phyloP scores from a whole-genome alignment of 2,888 invertebrate genomes.

The Trisateles emortualis region DNA sequence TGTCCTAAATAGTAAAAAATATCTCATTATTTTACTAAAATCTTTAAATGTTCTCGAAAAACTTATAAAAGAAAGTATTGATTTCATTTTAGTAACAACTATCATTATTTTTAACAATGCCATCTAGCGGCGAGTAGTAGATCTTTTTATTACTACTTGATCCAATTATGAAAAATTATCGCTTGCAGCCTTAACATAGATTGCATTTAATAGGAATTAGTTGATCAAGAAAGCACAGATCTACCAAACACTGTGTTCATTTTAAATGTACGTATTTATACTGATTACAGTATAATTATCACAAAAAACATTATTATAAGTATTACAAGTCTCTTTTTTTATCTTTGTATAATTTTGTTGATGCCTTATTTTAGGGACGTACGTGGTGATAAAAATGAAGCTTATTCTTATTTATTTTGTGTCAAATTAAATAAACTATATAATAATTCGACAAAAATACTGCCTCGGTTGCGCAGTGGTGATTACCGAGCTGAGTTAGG shows the following conservation, averaged over 20 bases:
- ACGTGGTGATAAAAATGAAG: neutral
- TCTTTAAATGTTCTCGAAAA: neutral
- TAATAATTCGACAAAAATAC: too few relatives aligned
- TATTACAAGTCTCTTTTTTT: conserved; percentile 33
- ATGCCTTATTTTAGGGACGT: conserved; percentile 11
- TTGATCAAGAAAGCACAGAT: conserved; percentile 64
- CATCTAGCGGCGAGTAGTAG: conserved; percentile 15
- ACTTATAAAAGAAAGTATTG: too few relatives aligned
- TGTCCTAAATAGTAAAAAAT: conserved; percentile 28
- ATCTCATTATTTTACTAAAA: neutral
- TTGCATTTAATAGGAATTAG: conserved; percentile 70
- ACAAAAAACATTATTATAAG: conserved; percentile 42
- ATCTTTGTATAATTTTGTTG: conserved; percentile 34
- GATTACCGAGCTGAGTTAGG: too few relatives aligned
- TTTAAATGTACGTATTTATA: conserved; percentile 49
- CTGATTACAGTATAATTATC: conserved; percentile 42
- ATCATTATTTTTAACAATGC: conserved; percentile 8
- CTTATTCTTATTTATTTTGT: neutral
- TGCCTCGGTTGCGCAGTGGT: too few relatives aligned
- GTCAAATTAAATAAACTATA: neutral
- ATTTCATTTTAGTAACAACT: too few relatives aligned
- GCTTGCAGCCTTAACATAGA: conserved; percentile 48
- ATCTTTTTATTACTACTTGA: conserved; percentile 19
- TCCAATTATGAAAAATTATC: conserved; percentile 16
- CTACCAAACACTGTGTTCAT: conserved; percentile 76